Conservation (phyloP, 2,113 vertebrate species). For the Dicerorhinus sumatrensis region DNA sequence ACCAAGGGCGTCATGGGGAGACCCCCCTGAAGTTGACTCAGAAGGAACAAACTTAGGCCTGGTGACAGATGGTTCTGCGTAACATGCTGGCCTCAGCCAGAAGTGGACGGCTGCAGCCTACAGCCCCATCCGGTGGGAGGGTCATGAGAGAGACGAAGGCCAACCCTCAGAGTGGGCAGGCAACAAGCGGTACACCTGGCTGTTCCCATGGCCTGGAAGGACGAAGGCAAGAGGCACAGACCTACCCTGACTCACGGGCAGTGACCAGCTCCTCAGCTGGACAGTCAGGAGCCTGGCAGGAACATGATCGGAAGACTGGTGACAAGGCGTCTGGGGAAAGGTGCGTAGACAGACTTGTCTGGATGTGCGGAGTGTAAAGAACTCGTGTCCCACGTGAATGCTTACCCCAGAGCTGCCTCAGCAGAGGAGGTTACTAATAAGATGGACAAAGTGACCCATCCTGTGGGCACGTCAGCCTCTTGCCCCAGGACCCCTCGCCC, state of each 20-base stretch:
- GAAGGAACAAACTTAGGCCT: too few relatives aligned
- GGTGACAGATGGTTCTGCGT: too few relatives aligned
- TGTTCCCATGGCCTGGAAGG: background rate
- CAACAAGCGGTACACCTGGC: too few relatives aligned
- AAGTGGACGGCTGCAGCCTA: too few relatives aligned
- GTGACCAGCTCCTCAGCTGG: background rate
- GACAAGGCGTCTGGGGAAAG: background rate
- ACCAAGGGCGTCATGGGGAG: too few relatives aligned
- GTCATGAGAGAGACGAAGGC: background rate
- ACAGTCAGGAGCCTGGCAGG: background rate
- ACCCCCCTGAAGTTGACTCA: too few relatives aligned
- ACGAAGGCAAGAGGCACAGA: background rate
- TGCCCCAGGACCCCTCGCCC: background rate
- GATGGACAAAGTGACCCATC: background rate
- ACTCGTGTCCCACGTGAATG: background rate
- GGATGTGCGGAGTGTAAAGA: background rate
- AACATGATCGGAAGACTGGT: background rate
- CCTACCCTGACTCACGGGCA: background rate
- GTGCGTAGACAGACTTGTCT: background rate
- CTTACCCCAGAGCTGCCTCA: background rate
- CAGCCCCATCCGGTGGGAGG: background rate
- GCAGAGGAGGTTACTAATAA: background rate
- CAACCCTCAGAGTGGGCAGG: too few relatives aligned
- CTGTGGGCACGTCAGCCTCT: background rate
- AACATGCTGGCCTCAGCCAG: too few relatives aligned